phyloP scores from a whole-genome alignment of 2,797 vertebrate genomes.

The Lagorchestes hirsutus region DNA sequence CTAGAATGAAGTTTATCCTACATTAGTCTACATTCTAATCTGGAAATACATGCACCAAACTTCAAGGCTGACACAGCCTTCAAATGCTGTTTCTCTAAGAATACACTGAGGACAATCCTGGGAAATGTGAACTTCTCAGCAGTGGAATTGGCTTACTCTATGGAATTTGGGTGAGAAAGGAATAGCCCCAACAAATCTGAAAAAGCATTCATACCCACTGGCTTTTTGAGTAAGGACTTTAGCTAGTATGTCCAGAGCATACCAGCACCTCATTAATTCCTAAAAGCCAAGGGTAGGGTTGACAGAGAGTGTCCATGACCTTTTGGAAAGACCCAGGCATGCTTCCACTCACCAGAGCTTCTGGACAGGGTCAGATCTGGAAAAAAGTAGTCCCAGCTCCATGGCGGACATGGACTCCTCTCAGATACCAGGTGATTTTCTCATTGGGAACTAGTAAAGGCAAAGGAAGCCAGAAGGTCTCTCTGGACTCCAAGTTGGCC shows the following conservation, averaged over 20 bases:
- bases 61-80: not conserved
- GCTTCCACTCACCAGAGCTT: slow-evolving; percentile 66
- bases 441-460: slow-evolving; percentile 57
- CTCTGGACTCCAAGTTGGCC: not conserved
- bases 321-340: not conserved
- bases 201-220: not conserved
- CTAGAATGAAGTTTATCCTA: not conserved
- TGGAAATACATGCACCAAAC: not conserved
- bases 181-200: not conserved
- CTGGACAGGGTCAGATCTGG: slow-evolving; percentile 27
- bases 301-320: not conserved
- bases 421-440: slow-evolving; percentile 44
- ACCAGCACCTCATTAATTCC: not conserved
- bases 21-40: not conserved
- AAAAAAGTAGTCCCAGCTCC: slow-evolving; percentile 38
- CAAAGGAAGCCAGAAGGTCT: slow-evolving; percentile 7
- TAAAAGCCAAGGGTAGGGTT: not conserved
- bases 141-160: not conserved
- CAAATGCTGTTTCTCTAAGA: not conserved
- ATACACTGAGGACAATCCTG: not conserved
- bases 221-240: not conserved
- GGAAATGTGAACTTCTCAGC: not conserved
- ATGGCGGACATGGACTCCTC: slow-evolving; percentile 39
- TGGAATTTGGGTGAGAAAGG: not conserved
- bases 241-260: not conserved